These are phyloP conservation scores for Phalera bucephala DNA, from an alignment of 2,888 invertebrate genomes.

Conservation along the genomic window DNA sequence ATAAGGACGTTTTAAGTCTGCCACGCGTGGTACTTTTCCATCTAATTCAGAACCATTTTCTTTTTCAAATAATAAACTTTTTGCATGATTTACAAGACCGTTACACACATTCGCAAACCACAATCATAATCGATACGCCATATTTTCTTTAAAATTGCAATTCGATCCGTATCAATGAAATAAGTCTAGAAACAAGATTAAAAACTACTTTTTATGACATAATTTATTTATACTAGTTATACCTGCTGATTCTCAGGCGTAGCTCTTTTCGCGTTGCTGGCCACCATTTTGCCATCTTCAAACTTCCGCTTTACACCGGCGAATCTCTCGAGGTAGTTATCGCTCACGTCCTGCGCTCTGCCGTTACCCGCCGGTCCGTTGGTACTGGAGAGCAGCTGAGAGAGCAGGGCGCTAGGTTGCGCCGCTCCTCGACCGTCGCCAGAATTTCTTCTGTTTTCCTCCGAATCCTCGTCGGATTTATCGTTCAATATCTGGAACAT, in stretches of 20 bases:
- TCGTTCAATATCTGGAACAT: constrained; percentile 89
- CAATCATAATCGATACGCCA: too few species aligned
- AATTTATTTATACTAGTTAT: too few species aligned
- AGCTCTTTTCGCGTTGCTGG: constrained; percentile 82
- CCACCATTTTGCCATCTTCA: constrained; percentile 83
- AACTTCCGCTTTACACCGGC: constrained; percentile 70
- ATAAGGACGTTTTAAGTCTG: too few species aligned
- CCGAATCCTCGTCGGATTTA: constrained; percentile 90
- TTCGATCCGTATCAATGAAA: too few species aligned
- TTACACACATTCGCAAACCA: too few species aligned
- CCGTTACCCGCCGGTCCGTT: constrained; percentile 64
- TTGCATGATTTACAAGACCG: too few species aligned
- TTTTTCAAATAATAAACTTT: too few species aligned
- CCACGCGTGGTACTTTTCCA: too few species aligned
- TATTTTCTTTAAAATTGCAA: too few species aligned
- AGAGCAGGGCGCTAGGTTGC: constrained; percentile 78
- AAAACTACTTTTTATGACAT: too few species aligned
- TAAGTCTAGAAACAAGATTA: too few species aligned
- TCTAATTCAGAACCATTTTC: too few species aligned
- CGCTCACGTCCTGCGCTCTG: constrained; percentile 55
- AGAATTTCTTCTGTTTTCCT: constrained; percentile 79
- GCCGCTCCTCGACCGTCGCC: constrained; percentile 49
- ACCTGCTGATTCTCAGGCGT: constrained; percentile 80
- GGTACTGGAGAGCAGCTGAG: constrained; percentile 70
- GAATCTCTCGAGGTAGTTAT: constrained; percentile 63